phyloP scores from a whole-genome alignment of 2,888 invertebrate genomes.

The Pilophorus perplexus region DNA sequence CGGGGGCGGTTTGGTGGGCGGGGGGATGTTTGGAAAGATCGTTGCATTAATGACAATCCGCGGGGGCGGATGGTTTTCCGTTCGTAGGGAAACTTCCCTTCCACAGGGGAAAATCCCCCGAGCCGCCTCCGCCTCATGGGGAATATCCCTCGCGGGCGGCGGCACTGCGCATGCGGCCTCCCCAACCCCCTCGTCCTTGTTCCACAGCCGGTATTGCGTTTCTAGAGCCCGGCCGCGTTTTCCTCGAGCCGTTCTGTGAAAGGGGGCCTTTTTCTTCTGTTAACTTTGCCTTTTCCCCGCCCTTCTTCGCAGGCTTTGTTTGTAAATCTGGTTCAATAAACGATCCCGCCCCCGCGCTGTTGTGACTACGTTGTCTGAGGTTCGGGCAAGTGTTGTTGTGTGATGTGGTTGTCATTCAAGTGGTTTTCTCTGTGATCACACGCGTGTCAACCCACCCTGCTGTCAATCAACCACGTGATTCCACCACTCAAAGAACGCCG shows the following conservation, averaged over 20 bases:
- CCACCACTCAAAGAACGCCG: background rate
- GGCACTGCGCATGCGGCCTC: slow-evolving; percentile 21
- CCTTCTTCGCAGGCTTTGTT: no score
- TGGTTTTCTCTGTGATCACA: background rate
- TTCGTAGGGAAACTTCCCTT: background rate
- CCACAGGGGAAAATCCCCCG: slow-evolving; percentile 2
- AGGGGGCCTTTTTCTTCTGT: background rate
- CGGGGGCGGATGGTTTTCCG: background rate
- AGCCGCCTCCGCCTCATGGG: no score
- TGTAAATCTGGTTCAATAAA: no score
- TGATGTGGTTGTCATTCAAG: no score
- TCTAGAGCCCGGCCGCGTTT: slow-evolving; percentile 30
- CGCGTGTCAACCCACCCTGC: background rate
- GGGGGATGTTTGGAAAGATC: no score
- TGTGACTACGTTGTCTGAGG: no score
- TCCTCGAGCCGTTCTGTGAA: slow-evolving; percentile 1
- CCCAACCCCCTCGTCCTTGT: background rate
- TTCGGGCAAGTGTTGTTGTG: no score
- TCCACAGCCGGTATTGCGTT: slow-evolving; percentile 14
- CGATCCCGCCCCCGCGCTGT: no score
- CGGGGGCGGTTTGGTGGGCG: slow-evolving; percentile 16
- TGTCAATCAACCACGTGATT: background rate
- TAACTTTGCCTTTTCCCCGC: no score
- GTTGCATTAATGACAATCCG: slow-evolving; percentile 10
- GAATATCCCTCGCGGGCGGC: slow-evolving; percentile 12